Base-by-base conservation (phyloP, 2,113 vertebrate genomes). In the Eonycteris spelaea region DNA sequence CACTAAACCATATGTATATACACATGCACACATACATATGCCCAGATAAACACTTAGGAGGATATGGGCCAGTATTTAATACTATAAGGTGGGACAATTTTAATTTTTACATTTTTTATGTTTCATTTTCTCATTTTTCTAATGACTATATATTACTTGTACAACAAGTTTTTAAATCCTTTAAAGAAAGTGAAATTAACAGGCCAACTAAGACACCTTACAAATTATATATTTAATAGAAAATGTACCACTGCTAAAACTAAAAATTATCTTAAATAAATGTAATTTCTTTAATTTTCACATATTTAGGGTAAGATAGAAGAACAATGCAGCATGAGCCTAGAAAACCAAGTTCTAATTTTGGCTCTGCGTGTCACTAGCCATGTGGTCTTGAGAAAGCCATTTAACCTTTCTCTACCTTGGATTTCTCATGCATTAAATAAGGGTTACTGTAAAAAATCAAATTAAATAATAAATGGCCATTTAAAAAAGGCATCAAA, bases 391-490 rank as follows among this genome's bases (percentile, higher is more conserved):
- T 59, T 90, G 6, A 71, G 30, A 59, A 97, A 95, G 26, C 84
- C 63, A 55, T 65, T 90, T 86, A 95, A 79, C 38, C 70, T 95
- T 90, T 90, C 48, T 84, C 65, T 59, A 10, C 19, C 48, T 93
- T 95, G 21, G 71, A 79, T 86, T 95, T 67, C 33, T 95, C 45
- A 75, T 15, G 28, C 38, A 75, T 83, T 95, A 94, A 92, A 79
- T 90, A 33, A 91, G 18, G 18, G 75, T 86, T 30, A 63, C 0
- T 75, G 6, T 38, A 78, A 57, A 93, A 95, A 95, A 65, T 55
- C 43, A 85, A 90, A 79, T 82, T 85, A 84, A 93, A 86, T 70
- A 94, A 90, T 57, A 91, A 80, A 82, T 59, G 94, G n/a, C n/a
- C 26, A 71, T 71, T 95, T 90, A 5, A 63, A 91, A 95, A 94